phyloP scores from a whole-genome alignment of 2,888 invertebrate genomes.

The Pyrgus malvae region DNA sequence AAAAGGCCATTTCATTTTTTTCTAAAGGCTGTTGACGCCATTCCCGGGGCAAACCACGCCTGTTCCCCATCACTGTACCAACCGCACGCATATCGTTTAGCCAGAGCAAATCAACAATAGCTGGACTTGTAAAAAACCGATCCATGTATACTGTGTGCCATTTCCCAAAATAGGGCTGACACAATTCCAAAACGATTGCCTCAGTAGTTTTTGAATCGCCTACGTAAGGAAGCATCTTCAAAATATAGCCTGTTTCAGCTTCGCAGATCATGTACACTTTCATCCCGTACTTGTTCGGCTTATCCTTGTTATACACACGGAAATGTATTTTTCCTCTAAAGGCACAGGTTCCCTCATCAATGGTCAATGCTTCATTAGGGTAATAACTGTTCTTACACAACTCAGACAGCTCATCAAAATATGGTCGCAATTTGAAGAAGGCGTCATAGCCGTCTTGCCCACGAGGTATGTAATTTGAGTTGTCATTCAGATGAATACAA shows the following conservation, averaged over 20 bases:
- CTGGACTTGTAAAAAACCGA: conserved; percentile 19
- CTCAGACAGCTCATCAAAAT: conserved; percentile 31
- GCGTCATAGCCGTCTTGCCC: conserved; percentile 29
- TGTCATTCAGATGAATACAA: conserved; percentile 34
- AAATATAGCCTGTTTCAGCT: conserved; percentile 31
- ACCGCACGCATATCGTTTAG: conserved; percentile 25
- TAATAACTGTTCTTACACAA: conserved; percentile 28
- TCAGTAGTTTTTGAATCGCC: conserved; percentile 33
- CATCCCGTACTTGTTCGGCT: conserved; percentile 34
- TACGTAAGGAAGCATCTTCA: conserved; percentile 33
- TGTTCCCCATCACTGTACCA: conserved; percentile 14
- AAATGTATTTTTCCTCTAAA: conserved; percentile 32
- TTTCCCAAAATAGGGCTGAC: conserved; percentile 29
- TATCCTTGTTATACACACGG: conserved; percentile 34
- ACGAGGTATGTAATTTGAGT: conserved; percentile 32
- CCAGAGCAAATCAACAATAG: conserved; percentile 19
- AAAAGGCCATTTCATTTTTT: conserved; percentile 19
- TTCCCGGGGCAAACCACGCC: conserved; percentile 30
- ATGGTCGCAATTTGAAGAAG: conserved; percentile 32
- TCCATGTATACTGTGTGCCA: conserved; percentile 30
- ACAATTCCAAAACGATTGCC: conserved; percentile 23
- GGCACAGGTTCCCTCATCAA: conserved; percentile 34
- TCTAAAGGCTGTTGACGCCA: conserved; percentile 26
- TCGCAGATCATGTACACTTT: conserved; percentile 33
- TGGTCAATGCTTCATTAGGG: conserved; percentile 31